Percentiles rank a stretch among this genome's conserved stretches.
Conservation (phyloP, 2,888 invertebrate species). For the Microplitis manilae region DNA sequence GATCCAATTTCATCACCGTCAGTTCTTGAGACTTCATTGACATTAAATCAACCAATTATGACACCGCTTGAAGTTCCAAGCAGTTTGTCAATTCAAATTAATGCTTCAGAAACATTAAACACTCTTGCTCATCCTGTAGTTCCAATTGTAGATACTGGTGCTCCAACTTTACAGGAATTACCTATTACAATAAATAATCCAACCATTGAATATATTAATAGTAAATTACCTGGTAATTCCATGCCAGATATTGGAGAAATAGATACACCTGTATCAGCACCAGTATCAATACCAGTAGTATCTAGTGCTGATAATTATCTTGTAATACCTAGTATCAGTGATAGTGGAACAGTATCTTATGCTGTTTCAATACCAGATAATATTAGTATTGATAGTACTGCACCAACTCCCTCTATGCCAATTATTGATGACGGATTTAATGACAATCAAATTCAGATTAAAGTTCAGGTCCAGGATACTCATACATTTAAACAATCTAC, state of each 20-base stretch:
- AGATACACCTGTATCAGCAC: conserved; percentile 49
- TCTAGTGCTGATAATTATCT: conserved; percentile 59
- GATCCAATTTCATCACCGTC: conserved; percentile 75
- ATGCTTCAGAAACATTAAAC: conserved; percentile 63
- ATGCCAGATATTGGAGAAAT: conserved; percentile 67
- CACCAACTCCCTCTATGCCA: conserved; percentile 69
- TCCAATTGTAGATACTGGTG: conserved; percentile 73
- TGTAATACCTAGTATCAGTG: conserved; percentile 59
- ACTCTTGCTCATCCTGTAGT: conserved; percentile 74
- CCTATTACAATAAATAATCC: conserved; percentile 86
- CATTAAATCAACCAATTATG: conserved; percentile 87
- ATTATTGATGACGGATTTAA: conserved; percentile 67
- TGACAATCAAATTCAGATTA: conserved; percentile 1
- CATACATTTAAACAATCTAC: neutral
- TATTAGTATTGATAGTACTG: conserved; percentile 56
- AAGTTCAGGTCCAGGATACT: conserved; percentile 46
- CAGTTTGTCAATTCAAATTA: conserved; percentile 67
- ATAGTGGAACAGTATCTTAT: conserved; percentile 58
- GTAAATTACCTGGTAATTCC: conserved; percentile 61
- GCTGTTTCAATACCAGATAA: conserved; percentile 64
- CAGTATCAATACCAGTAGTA: conserved; percentile 54
- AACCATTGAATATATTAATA: conserved; percentile 73
- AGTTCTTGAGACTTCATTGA: conserved; percentile 83
- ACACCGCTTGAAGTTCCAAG: conserved; percentile 83
- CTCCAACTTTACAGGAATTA: conserved; percentile 71